phyloP scores from a whole-genome alignment of 1,140 invertebrate genomes.

The Drosophila varians region DNA sequence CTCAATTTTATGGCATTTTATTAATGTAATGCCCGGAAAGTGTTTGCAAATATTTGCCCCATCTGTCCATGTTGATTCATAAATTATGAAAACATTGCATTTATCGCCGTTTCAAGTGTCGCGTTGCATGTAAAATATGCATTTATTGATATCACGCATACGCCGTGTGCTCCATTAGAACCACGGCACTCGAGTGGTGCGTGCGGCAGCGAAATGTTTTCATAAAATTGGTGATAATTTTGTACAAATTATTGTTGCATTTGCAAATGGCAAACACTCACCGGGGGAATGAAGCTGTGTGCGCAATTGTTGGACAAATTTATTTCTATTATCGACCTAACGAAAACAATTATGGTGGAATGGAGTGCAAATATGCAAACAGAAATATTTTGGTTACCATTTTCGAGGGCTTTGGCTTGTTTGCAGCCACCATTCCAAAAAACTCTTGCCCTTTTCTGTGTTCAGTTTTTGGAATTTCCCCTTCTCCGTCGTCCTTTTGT shows the following conservation, averaged over 20 bases:
- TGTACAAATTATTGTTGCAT: slow-evolving; percentile 75
- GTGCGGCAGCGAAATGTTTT: slow-evolving; percentile 47
- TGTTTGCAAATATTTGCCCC: slow-evolving; percentile 49
- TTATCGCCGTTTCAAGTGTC: slow-evolving; percentile 53
- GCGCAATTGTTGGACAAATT: slow-evolving; percentile 61
- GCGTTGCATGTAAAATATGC: slow-evolving; percentile 31
- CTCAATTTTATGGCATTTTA: slow-evolving; percentile 43
- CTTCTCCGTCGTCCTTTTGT: background rate
- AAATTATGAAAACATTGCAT: slow-evolving; percentile 61
- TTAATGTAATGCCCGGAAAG: slow-evolving; percentile 53
- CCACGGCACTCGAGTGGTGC: slow-evolving; percentile 2
- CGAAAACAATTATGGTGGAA: slow-evolving; percentile 69
- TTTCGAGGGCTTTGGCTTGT: slow-evolving; percentile 50
- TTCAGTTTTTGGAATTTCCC: background rate
- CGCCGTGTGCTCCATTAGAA: slow-evolving; percentile 53
- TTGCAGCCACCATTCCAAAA: slow-evolving; percentile 15
- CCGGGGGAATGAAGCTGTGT: slow-evolving; percentile 28
- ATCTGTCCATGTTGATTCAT: slow-evolving; percentile 54
- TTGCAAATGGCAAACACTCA: slow-evolving; percentile 36
- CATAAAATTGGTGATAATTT: slow-evolving; percentile 74
- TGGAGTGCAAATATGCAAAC: slow-evolving; percentile 73
- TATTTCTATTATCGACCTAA: slow-evolving; percentile 67
- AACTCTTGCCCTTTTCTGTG: background rate
- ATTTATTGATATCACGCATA: slow-evolving; percentile 67
- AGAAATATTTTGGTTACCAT: slow-evolving; percentile 66